Percentiles rank a stretch among this genome's conserved stretches.
phyloP scores from a whole-genome alignment of 2,113 vertebrate genomes.

The Stegostoma tigrinum region DNA sequence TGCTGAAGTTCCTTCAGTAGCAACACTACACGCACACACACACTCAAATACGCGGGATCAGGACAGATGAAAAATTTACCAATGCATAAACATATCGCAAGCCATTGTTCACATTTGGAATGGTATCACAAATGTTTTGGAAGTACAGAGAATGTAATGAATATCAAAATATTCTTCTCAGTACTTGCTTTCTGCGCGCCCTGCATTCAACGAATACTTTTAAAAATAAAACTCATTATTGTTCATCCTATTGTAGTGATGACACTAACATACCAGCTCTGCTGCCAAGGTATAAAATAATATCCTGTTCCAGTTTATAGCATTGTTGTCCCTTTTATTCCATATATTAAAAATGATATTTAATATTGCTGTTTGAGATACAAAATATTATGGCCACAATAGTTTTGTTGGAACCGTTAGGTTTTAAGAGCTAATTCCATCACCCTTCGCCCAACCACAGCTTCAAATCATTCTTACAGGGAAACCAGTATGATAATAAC shows the following conservation, averaged over 20 bases:
- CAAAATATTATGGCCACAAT: background rate
- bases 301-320: background rate
- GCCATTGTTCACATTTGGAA: slow-evolving; percentile 27
- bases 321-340: background rate
- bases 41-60: background rate
- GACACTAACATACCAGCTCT: background rate
- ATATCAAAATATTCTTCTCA: slow-evolving; percentile 13
- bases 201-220: background rate
- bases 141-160: background rate
- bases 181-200: background rate
- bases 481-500: background rate
- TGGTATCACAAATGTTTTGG: background rate
- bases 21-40: background rate
- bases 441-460: background rate
- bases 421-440: background rate
- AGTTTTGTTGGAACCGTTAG: background rate
- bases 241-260: background rate
- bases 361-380: slow-evolving; percentile 3
- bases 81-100: slow-evolving; percentile 12
- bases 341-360: slow-evolving; percentile 11
- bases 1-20: background rate
- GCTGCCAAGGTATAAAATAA: background rate
- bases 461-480: slow-evolving; percentile 4
- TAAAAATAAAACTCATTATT: background rate
- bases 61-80: background rate